Evolutionary conservation across 2,113 vertebrate genomes (phyloP).

Genomic region (Hirundichthys speculiger): DNA sequence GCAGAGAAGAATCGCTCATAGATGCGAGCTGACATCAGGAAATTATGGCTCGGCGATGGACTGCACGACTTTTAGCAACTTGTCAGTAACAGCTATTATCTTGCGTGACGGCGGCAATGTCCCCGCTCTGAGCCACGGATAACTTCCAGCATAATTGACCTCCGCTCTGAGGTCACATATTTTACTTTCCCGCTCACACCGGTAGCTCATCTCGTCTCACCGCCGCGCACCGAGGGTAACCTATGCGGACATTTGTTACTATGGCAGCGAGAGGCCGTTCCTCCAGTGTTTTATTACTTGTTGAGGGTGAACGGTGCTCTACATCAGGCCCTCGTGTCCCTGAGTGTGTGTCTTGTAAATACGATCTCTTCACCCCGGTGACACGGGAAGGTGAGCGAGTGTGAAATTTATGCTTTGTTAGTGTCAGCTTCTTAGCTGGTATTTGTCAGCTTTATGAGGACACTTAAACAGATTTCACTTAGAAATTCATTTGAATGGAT

Average conservation of each 20-base stretch:
- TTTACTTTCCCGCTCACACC: conserved; percentile 41
- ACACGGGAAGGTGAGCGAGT: conserved; percentile 9
- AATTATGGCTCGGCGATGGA: conserved; percentile 53
- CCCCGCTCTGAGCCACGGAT: conserved; percentile 50
- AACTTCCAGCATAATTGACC: conserved; percentile 70
- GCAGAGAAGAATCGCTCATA: conserved; percentile 40
- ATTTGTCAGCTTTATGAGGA: conserved; percentile 10
- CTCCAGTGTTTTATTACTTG: conserved; percentile 59
- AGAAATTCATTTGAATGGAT: background rate
- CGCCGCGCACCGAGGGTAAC: conserved; percentile 16
- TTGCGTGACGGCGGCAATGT: conserved; percentile 44
- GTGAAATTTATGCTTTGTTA: conserved; percentile 47
- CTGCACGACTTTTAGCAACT: conserved; percentile 55
- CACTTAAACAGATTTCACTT: conserved; percentile 21
- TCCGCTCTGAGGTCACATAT: conserved; percentile 58
- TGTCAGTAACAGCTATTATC: conserved; percentile 64
- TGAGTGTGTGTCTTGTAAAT: conserved; percentile 46
- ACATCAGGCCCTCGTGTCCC: conserved; percentile 60
- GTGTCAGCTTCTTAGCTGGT: background rate
- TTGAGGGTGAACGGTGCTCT: conserved; percentile 47
- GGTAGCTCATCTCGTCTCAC: conserved; percentile 37
- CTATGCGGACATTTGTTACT: conserved; percentile 59
- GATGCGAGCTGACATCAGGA: conserved; percentile 59
- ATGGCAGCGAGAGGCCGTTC: conserved; percentile 51
- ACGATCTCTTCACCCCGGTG: conserved; percentile 30